These are phyloP conservation scores for Halesus radiatus DNA, from an alignment of 1,140 invertebrate genomes.

Conservation along the genomic window DNA sequence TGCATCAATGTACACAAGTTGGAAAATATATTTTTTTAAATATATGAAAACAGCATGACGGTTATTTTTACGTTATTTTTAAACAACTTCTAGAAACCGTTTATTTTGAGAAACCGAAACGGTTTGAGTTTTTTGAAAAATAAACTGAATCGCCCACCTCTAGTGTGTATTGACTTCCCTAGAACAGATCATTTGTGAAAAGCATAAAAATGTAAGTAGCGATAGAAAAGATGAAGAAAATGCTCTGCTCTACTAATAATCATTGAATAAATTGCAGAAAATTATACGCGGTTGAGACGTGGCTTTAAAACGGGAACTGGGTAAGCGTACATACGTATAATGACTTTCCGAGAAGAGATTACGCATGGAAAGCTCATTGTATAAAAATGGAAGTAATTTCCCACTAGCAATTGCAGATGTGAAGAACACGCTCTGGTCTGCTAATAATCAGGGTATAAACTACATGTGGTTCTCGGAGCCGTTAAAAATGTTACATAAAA, in stretches of 20 bases:
- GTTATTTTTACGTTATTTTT: too few relatives aligned
- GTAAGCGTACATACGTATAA: not conserved
- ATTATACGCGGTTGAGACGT: too few relatives aligned
- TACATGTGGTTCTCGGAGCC: not conserved
- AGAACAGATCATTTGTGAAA: not conserved
- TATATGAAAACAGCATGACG: too few relatives aligned
- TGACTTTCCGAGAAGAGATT: not conserved
- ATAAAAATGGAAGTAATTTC: constrained; percentile 2
- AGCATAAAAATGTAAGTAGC: not conserved
- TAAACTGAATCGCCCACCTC: too few relatives aligned
- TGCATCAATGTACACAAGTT: too few relatives aligned
- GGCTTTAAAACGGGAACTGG: too few relatives aligned
- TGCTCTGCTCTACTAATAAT: constrained; percentile 10
- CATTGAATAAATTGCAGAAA: not conserved
- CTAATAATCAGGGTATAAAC: constrained; percentile 1
- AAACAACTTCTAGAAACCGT: too few relatives aligned
- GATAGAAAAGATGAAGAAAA: not conserved
- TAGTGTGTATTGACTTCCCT: not conserved
- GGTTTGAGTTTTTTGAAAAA: too few relatives aligned
- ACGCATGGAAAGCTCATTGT: not conserved
- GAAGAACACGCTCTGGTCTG: not conserved
- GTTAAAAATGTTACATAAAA: constrained; percentile 39
- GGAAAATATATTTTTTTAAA: too few relatives aligned
- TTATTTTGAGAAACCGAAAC: too few relatives aligned
- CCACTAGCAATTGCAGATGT: not conserved